Conservation (phyloP, 2,113 vertebrate species). For the Pangasianodon gigas region DNA sequence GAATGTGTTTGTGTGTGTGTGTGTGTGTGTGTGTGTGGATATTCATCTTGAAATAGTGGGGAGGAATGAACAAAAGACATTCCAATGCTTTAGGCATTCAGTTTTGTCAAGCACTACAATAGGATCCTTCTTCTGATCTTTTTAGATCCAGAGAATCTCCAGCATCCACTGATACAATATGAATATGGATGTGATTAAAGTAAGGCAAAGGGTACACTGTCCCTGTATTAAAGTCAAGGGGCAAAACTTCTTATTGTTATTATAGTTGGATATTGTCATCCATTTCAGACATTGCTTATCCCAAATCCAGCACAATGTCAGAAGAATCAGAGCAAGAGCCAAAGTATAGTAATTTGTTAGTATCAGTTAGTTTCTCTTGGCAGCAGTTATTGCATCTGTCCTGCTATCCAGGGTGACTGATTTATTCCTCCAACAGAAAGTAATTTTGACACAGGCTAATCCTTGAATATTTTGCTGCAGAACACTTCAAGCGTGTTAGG, state of each 20-base stretch:
- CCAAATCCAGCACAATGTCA: not conserved
- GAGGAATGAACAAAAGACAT: not conserved
- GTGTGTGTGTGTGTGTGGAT: not conserved
- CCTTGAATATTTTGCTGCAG: not conserved
- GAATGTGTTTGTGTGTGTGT: not conserved
- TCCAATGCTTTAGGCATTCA: not conserved
- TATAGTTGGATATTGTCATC: not conserved
- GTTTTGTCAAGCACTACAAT: not conserved
- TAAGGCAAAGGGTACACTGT: not conserved
- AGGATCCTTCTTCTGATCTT: not conserved
- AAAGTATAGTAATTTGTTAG: not conserved
- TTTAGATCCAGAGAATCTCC: not conserved
- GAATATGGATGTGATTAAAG: not conserved
- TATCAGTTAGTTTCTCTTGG: conserved; percentile 1
- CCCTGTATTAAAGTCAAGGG: not conserved
- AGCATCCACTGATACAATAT: not conserved
- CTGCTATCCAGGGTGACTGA: not conserved
- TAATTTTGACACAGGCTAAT: not conserved
- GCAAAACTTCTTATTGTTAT: not conserved
- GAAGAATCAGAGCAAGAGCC: not conserved
- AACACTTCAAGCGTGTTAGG: not conserved
- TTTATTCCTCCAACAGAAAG: not conserved
- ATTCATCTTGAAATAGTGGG: conserved; percentile 2
- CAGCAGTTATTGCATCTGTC: not conserved
- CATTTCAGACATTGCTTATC: not conserved